Base-by-base conservation (phyloP, 2,888 invertebrate genomes). In the Euphydryas editha region DNA sequence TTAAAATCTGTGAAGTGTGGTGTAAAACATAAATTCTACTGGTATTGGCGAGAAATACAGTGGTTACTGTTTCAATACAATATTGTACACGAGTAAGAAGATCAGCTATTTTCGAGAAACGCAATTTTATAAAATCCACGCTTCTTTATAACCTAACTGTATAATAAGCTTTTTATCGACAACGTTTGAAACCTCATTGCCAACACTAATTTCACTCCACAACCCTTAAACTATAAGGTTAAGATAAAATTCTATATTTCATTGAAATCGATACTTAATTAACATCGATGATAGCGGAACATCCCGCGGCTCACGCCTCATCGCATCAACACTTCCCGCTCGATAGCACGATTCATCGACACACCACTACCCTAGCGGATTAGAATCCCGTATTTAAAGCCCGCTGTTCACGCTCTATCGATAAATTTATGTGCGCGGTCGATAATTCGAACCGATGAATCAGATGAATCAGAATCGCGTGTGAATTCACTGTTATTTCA, bases 331-430 rank as follows among this genome's bases (percentile, higher is more conserved):
- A 54, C 36, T 51, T 51, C 51, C 51, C 51, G 47, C 49, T 24
- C n/a, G 54, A 54, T 61, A 55, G 55, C 59, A 55, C 55, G 59
- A 56, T 65, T 65, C 60, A 65, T 65, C 65, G 65, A 65, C 65
- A 60, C 65, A 59, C 59, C 59, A 60, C 65, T 56, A 24, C 65
- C 36, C 59, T 65, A 60, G 44, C 13, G 42, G 63, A 65, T 60
- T 65, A 60, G 47, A 60, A 17, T 39, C 59, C 13, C 49, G 59
- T 60, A 65, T 56, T 56, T 65, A 55, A 59, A 65, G 54, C 54
- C 18, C n/a, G 59, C 59, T 39, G 60, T 49, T 51, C 59, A 20
- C 42, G 37, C 20, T 39, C 37, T 60, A 60, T 60, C 60, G 49
- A 37, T 60, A 51, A 39, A 60, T 60, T 60, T 60, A 60, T 60